These are phyloP conservation scores for Balaeniceps rex DNA, from an alignment of 2,113 vertebrate genomes.

Conservation along the genomic window DNA sequence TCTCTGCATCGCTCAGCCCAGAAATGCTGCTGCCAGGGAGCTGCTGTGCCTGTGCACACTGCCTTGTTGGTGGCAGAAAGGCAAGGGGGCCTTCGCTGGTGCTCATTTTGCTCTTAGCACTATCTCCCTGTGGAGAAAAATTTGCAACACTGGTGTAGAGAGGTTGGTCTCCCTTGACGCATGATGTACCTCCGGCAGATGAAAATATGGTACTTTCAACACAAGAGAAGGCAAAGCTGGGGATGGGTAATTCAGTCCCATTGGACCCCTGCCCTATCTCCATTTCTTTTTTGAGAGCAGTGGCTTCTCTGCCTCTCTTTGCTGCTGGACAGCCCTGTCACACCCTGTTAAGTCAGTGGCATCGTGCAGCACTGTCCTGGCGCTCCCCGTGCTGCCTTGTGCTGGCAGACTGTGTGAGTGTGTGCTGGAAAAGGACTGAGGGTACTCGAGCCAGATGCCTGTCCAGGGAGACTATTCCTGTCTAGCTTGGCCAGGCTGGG, in stretches of 20 bases:
- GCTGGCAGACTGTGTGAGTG: neutral
- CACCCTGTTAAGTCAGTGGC: neutral
- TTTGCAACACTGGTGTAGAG: neutral
- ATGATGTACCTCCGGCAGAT: neutral
- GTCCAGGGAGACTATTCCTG: neutral
- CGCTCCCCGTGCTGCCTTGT: neutral
- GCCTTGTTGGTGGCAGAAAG: neutral
- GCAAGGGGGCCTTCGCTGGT: neutral
- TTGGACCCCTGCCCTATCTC: neutral
- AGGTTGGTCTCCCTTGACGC: neutral
- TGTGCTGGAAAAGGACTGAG: neutral
- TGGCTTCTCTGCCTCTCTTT: neutral
- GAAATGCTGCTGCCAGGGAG: neutral
- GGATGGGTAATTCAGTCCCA: neutral
- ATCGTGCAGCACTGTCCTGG: neutral
- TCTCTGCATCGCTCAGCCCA: neutral
- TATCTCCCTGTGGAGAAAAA: neutral
- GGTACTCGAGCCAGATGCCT: neutral
- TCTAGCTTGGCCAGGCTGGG: neutral
- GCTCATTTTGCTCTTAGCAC: neutral
- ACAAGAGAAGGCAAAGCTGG: neutral
- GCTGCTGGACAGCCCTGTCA: conserved; percentile 44
- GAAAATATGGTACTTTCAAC: neutral
- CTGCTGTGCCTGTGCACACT: accelerated
- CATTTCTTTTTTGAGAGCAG: neutral